Evolutionary conservation across 2,797 vertebrate species (phyloP).

Genomic region (Hapalemur alaotrensis): DNA sequence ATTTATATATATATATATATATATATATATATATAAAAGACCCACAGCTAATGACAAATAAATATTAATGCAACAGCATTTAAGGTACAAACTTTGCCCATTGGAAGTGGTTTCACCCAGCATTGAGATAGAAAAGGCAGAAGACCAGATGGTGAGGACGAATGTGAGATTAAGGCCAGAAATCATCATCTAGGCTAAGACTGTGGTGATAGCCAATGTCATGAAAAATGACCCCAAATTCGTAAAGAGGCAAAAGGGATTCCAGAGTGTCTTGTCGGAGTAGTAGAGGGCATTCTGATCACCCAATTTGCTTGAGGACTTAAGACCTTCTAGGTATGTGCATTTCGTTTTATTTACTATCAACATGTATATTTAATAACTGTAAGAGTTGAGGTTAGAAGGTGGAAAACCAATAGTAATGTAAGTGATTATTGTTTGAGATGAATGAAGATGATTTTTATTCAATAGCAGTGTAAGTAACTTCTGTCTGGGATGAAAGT

Average conservation of each 20-base stretch:
- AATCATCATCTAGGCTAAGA: neutral
- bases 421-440: neutral
- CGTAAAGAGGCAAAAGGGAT: neutral
- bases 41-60: neutral
- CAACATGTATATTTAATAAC: neutral
- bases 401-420: neutral
- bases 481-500: neutral
- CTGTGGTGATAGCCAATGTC: neutral
- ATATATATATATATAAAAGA: neutral
- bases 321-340: neutral
- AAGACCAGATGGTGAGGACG: neutral
- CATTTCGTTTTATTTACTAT: neutral
- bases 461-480: neutral
- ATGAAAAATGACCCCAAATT: neutral
- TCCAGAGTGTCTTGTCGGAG: neutral
- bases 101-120: neutral
- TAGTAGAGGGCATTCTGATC: neutral
- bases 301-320: neutral
- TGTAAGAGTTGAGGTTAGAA: neutral
- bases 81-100: neutral
- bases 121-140: neutral
- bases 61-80: neutral
- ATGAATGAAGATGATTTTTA: neutral
- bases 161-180: neutral
- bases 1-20: no score